Evolutionary conservation across 2,113 vertebrate species (phyloP), one percentile per base, ranked within the genome.

Genomic region (Lathamus discolor): DNA sequence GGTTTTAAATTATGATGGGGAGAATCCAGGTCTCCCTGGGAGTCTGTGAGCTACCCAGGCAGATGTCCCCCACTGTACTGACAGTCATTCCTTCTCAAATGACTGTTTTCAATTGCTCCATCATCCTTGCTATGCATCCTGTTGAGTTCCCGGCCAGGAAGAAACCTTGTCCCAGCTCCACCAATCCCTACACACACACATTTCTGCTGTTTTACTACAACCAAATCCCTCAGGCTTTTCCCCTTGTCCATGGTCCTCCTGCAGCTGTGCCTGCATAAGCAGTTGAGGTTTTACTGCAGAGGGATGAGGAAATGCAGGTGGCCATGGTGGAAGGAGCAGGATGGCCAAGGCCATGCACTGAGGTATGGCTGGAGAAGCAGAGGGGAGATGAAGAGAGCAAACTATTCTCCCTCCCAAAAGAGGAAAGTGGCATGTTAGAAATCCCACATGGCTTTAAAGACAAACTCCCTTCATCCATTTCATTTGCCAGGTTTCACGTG

Each of bases 211-310:
- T 90, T 68, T 37, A 41, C 72, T 25, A 10, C 2, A 46, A 72
- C 25, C 1, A 8, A 68, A 82, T 25, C 33, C 73, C 74, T 78
- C 51, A 17, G 61, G 48, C 49, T 92, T 55, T 68, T 67, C 27
- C 11, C n/a, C 0, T 0, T 57, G 39, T 6, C 39, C 1, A 1
- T 22, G 31, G 41, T 59, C 37, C 29, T 88, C 55, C 54, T 62
- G 68, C 6, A 35, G 28, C 49, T 19, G 8, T 48, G 19, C 13
- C 61, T 44, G 3, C 2, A 49, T 1, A 41, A 28, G 25, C 62
- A 79, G 67, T 28, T 64, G 57, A 55, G 29, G 69, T 57, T 89
- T 66, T 5, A 66, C 25, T 31, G n/a, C 37, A 75, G 73, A 62
- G 29, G 14, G 14, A 33, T 51, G 33, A 88, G 54, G 62, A 67